Evolutionary conservation across 2,113 vertebrate genomes (phyloP).

Genomic region (Cephalopholis sonnerati): DNA sequence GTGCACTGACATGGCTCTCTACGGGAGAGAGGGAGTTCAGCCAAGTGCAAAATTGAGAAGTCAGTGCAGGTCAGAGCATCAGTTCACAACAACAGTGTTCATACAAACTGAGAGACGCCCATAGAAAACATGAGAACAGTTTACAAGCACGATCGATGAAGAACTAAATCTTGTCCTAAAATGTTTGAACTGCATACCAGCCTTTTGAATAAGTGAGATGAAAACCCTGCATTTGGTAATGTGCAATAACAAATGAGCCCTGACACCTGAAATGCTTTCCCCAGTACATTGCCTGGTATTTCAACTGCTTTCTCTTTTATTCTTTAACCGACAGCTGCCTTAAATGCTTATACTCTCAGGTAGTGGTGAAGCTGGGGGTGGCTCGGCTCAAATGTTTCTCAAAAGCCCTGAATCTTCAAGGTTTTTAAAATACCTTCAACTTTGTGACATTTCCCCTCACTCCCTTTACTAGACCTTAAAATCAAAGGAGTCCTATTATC

Average conservation of each 20-base stretch:
- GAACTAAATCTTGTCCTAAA: not conserved
- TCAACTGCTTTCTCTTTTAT: not conserved
- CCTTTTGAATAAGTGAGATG: not conserved
- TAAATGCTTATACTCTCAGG: no score
- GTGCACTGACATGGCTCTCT: not conserved
- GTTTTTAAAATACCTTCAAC: no score
- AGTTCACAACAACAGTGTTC: not conserved
- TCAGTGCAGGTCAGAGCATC: slow-evolving; percentile 15
- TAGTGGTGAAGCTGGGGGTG: no score
- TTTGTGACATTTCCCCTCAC: no score
- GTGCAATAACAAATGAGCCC: not conserved
- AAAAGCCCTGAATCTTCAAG: no score
- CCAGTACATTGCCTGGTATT: not conserved
- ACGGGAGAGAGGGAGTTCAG: slow-evolving; percentile 6
- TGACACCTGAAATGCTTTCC: not conserved
- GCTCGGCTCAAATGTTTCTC: no score
- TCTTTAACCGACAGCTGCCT: no score
- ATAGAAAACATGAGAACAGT: not conserved
- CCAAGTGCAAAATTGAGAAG: slow-evolving; percentile 7
- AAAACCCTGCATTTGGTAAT: not conserved
- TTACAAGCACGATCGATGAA: not conserved
- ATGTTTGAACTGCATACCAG: not conserved
- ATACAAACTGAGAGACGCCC: not conserved
- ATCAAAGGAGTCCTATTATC: no score
- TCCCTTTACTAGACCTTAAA: no score